phyloP scores from a whole-genome alignment of 1,140 invertebrate species.

The Thrips palmi region DNA sequence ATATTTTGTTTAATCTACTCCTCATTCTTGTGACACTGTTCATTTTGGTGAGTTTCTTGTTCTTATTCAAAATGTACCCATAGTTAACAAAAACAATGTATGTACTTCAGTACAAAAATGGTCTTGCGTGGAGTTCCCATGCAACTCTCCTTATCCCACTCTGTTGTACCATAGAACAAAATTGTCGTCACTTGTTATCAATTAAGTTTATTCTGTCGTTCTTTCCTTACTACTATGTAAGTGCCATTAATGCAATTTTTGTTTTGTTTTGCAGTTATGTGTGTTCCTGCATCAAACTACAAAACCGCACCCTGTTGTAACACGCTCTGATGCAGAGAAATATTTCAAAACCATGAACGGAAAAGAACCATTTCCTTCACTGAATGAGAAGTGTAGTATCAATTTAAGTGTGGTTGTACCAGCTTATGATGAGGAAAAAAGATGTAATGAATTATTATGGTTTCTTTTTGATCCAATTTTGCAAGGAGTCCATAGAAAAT shows the following conservation, averaged over 20 bases:
- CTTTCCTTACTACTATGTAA: too few species aligned
- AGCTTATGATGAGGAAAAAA: slow-evolving; percentile 87
- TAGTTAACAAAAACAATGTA: too few species aligned
- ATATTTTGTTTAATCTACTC: too few species aligned
- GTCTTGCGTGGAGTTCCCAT: too few species aligned
- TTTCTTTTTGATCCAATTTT: slow-evolving; percentile 13
- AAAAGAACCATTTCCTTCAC: slow-evolving; percentile 46
- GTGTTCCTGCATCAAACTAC: slow-evolving; percentile 33
- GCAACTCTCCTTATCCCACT: too few species aligned
- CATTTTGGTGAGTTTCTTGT: too few species aligned
- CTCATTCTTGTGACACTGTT: too few species aligned
- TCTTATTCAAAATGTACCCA: too few species aligned
- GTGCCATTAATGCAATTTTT: slow-evolving; percentile 1
- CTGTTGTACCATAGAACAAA: too few species aligned
- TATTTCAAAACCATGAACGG: slow-evolving; percentile 47
- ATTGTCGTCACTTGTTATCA: too few species aligned
- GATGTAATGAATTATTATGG: slow-evolving; percentile 39
- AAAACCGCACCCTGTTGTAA: slow-evolving; percentile 46
- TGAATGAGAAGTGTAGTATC: slow-evolving; percentile 45
- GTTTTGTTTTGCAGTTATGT: slow-evolving; percentile 31
- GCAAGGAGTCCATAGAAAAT: slow-evolving; percentile 3
- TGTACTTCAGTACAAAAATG: too few species aligned
- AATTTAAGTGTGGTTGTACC: slow-evolving; percentile 81
- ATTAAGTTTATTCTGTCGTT: too few species aligned
- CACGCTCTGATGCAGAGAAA: slow-evolving; percentile 52